Base-by-base conservation (phyloP, 2,113 vertebrate species). In the Tringa solitaria region DNA sequence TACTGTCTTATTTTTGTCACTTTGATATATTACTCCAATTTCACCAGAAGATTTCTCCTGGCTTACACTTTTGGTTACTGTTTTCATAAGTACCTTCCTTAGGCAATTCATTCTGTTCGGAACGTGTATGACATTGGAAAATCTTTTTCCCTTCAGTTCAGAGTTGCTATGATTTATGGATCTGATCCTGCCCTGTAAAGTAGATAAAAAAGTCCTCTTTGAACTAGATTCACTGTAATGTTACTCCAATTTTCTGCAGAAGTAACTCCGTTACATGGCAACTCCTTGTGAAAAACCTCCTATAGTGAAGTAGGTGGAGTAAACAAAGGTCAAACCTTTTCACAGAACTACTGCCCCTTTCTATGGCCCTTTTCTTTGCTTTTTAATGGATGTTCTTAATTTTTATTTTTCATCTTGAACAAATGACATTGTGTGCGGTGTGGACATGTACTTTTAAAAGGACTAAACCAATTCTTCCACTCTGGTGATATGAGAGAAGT, bases 1-100 rank as follows among this genome's bases (percentile, higher is more conserved):
- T 57, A 78, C 84, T 89, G 73, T 95, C 93, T 96, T 91, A 80
- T 86, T 95, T 96, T 92, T 93, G 96, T 91, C 89, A 83, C 41
- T 97, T 95, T 95, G 96, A 95, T 96, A 37, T 85, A 95, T 93
- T 94, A 88, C 43, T 51, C 51, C 72, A 92, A 93, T 97, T 96
- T 93, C 54, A 74, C 50, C 27, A 74, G 70, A 75, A 85, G 41
- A 81, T 92, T 96, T 95, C 83, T 92, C 26, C 46, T 78, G 63
- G 75, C 72, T 96, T 70, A 88, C 41, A 33, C 41, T 95, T 96
- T 90, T 94, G 72, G 75, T 84, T 95, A 84, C 59, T 59, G 83
- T 90, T 96, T 96, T 94, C 79, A 93, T 91, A 95, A 96, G 92
- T 78, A 74, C 72, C 30, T 94, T 96, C 88, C 95, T 93, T 92